Conservation (phyloP, 2,113 vertebrate species). For the Genyomyrus donnyi region DNA sequence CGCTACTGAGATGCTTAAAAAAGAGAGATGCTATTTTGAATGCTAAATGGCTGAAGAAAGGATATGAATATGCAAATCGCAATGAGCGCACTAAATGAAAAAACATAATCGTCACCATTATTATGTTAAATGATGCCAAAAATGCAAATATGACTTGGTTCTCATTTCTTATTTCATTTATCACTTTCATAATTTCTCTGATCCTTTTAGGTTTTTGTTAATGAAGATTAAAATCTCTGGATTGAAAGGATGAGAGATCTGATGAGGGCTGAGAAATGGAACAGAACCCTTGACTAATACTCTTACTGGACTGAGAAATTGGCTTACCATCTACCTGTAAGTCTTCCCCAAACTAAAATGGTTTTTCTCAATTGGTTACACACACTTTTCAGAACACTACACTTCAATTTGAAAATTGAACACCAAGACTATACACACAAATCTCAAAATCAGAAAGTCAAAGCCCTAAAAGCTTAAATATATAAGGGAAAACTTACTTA, state of each 20-base stretch:
- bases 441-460: neutral
- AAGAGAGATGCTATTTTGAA: neutral
- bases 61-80: neutral
- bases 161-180: neutral
- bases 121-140: conserved; percentile 33
- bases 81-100: conserved; percentile 12
- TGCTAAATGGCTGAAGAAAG: neutral
- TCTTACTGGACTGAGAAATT: neutral
- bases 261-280: neutral
- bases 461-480: neutral
- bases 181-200: neutral
- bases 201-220: neutral
- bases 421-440: neutral
- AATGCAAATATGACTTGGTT: neutral
- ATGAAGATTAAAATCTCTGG: neutral
- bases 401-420: neutral
- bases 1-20: neutral
- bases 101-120: conserved; percentile 28
- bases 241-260: neutral
- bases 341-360: neutral
- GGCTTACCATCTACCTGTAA: neutral
- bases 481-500: neutral
- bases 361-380: neutral
- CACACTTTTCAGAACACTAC: neutral
- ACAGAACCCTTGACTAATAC: neutral